Evolutionary conservation across 1,140 invertebrate species (phyloP).

Genomic region (Drosophila punjabiensis): DNA sequence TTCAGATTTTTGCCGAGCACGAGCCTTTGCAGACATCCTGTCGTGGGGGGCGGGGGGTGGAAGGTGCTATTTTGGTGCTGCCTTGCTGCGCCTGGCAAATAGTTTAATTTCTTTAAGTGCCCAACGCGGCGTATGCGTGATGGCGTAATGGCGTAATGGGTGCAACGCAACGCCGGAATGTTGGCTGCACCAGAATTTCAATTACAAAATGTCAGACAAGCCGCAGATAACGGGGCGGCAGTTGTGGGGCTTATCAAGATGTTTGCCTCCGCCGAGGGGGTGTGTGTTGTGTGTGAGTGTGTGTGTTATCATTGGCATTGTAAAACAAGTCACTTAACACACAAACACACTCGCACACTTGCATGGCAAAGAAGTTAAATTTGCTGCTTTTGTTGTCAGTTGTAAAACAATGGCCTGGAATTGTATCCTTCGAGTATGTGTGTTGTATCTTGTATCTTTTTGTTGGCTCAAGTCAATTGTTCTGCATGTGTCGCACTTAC

Average conservation of each 20-base stretch:
- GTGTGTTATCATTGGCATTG: slow-evolving; percentile 76
- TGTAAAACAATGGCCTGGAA: slow-evolving; percentile 78
- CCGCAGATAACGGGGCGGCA: slow-evolving; percentile 58
- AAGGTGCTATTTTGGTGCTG: neutral
- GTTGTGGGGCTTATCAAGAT: slow-evolving; percentile 63
- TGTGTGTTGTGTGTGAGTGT: slow-evolving; percentile 16
- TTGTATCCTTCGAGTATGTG: slow-evolving; percentile 55
- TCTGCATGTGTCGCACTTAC: slow-evolving; percentile 61
- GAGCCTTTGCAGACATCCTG: slow-evolving; percentile 11
- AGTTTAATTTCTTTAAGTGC: slow-evolving; percentile 78
- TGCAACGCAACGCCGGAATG: slow-evolving; percentile 31
- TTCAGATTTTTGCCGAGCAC: slow-evolving; percentile 28
- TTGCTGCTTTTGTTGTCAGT: slow-evolving; percentile 77
- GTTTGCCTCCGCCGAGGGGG: slow-evolving; percentile 19
- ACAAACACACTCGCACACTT: slow-evolving; percentile 37
- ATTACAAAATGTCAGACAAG: slow-evolving; percentile 76
- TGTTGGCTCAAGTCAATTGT: slow-evolving; percentile 76
- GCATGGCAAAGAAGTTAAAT: slow-evolving; percentile 69
- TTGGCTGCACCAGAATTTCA: slow-evolving; percentile 74
- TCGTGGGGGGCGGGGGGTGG: neutral
- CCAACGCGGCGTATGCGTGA: slow-evolving; percentile 68
- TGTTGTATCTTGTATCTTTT: slow-evolving; percentile 74
- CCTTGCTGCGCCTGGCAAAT: slow-evolving; percentile 42
- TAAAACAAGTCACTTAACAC: slow-evolving; percentile 81
- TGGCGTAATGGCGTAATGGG: slow-evolving; percentile 43